Conservation (phyloP, 2,797 vertebrate species). For the Phoeniculus purpureus region DNA sequence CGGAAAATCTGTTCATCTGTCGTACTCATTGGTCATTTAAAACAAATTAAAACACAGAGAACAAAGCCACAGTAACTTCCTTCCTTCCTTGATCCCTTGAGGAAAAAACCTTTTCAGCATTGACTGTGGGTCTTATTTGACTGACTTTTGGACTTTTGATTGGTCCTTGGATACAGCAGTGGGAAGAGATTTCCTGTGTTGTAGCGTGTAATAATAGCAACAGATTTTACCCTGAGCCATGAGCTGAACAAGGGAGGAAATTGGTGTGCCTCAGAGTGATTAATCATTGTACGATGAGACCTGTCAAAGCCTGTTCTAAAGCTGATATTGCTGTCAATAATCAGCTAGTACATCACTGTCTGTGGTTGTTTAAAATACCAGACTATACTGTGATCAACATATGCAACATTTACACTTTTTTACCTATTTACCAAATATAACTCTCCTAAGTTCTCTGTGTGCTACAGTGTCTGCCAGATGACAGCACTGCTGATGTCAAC, state of each 20-base stretch:
- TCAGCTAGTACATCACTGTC: slow-evolving; percentile 79
- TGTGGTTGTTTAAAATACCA: slow-evolving; percentile 85
- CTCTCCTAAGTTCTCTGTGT: slow-evolving; percentile 31
- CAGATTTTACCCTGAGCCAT: slow-evolving; percentile 80
- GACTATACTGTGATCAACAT: slow-evolving; percentile 58
- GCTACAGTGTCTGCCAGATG: slow-evolving; percentile 25
- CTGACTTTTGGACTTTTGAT: slow-evolving; percentile 69
- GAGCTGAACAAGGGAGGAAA: slow-evolving; percentile 87
- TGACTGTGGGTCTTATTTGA: slow-evolving; percentile 65
- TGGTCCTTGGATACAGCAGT: slow-evolving; percentile 70
- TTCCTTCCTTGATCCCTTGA: slow-evolving; percentile 15
- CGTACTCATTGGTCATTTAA: neutral
- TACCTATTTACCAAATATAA: slow-evolving; percentile 67
- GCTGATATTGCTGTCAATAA: slow-evolving; percentile 92
- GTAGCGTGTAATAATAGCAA: slow-evolving; percentile 82
- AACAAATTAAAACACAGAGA: neutral
- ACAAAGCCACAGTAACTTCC: neutral
- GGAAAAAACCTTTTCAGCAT: slow-evolving; percentile 2
- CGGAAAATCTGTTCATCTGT: neutral
- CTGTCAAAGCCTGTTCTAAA: slow-evolving; percentile 91
- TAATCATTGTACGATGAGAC: slow-evolving; percentile 92
- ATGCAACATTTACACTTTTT: slow-evolving; percentile 72
- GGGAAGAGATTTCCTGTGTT: slow-evolving; percentile 80
- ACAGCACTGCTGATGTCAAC: slow-evolving; percentile 17
- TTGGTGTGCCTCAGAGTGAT: slow-evolving; percentile 89